Evolutionary conservation across 2,797 vertebrate genomes (phyloP), one percentile per base, ranked within the genome.

Genomic region (Melanotaenia parkinsoni): DNA sequence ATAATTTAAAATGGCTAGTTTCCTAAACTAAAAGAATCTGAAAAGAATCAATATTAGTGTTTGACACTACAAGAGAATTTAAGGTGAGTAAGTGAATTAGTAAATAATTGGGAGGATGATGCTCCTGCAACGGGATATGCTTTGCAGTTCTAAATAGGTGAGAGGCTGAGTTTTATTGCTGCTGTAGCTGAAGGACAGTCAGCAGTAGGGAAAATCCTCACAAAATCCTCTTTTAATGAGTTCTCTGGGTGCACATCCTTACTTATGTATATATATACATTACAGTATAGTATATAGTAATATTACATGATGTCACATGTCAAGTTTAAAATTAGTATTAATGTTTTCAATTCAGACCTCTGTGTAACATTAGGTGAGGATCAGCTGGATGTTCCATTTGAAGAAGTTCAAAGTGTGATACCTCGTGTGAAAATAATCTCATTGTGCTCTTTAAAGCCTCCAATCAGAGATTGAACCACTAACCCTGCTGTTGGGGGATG

Each of bases 141-240:
- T 47, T 40, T 61, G 37, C 45, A 58, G 18, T 62, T 66, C 16
- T 75, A 16, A 70, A 68, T 67, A 47, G 14, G 58, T 64, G 58
- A 40, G 60, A 28, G 63, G 22, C 22, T 38, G 63, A 40, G 70
- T 67, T 54, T 74, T 83, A 86, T 76, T 89, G 82, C 58, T 5
- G 58, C 71, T 72, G 62, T 71, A 69, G 82, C 80, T 74, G 67
- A 87, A 78, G 74, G 72, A 78, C 80, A 88, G 77, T 88, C 78
- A 82, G 82, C 75, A 70, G 77, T 54, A 72, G 82, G 84, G 77
- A 88, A 82, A 30, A 30, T 30, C 30, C 30, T 30, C 30, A 80
- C 77, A 77, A 90, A 90, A 91, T 91, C 86, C 86, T 77, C 51
- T 79, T 92, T 92, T 93, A 92, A 94, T 92, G 91, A 93, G 90